Base-by-base conservation (phyloP, 2,888 invertebrate genomes). In the Netelia inedita region DNA sequence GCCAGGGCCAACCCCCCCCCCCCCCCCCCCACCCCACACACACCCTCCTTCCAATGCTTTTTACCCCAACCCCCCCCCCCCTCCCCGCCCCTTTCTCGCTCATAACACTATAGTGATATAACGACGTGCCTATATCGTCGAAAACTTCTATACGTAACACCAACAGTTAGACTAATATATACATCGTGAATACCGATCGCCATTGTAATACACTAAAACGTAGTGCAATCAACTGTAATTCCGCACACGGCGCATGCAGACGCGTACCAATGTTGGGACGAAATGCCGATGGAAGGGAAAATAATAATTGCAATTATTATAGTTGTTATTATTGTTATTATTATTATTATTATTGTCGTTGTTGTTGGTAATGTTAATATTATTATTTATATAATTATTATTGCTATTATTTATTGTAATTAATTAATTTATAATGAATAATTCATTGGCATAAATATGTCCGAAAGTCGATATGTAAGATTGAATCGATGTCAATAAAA, bases 1-100 rank as follows among this genome's bases (percentile, higher is more conserved):
- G 82, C 81, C 82, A 85, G 50, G 69, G 55, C 73, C 76, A 78
- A 59, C 74, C 82, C 69, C 61, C 61, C 53, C 61, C 16, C 59
- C 66, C 28, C 19, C 14, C 11, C 72, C 71, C 61, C 79, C 72
- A 69, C 59, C 65, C 19, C 43, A 19, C n/a, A 53, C 71, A 21
- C 61, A 55, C 23, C 11, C 50, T 55, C 68, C 68, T 14, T 11
- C 43, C 66, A 87, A 43, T 43, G 16, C 16, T 75, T 74, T 71
- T 83, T 75, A 73, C 59, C 65, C 19, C 57, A 35, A 28, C 69
- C 61, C 61, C 43, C 59, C 16, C 53, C 66, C 87, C 86, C 88
- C 85, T 87, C 84, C 88, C 87, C 88, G 86, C 87, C 81, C n/a
- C 88, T 68, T 57, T n/a, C 57, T 35, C 63, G 16, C 14, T 53